phyloP scores from a whole-genome alignment of 2,797 vertebrate species.

The Amphiprion clarkii region DNA sequence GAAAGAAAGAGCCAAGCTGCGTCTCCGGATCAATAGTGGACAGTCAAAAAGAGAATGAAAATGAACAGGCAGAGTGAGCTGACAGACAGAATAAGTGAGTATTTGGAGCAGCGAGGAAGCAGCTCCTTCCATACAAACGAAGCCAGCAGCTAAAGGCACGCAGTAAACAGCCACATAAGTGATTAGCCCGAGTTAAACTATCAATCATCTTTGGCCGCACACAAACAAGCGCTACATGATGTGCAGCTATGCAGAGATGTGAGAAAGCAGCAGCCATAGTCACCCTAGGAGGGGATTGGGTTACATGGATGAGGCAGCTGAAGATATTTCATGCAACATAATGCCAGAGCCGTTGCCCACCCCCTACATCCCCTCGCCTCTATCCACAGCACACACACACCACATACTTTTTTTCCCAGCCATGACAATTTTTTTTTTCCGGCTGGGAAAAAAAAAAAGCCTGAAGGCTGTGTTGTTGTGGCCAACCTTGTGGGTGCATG shows the following conservation, averaged over 20 bases:
- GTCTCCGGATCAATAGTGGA: conserved; percentile 47
- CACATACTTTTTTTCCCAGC: conserved; percentile 61
- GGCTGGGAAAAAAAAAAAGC: conserved; percentile 37
- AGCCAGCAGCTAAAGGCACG: conserved; percentile 51
- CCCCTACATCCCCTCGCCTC: conserved; percentile 48
- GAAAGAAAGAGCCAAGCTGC: conserved; percentile 13
- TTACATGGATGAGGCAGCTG: conserved; percentile 84
- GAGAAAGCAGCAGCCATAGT: conserved; percentile 69
- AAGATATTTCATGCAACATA: conserved; percentile 84
- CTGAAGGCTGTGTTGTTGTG: conserved; percentile 80
- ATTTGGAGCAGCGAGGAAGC: conserved; percentile 38
- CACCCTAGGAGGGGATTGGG: conserved; percentile 75
- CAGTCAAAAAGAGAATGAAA: conserved; percentile 37
- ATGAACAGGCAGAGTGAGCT: conserved; percentile 47
- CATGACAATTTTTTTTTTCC: conserved; percentile 65
- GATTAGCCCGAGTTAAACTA: conserved; percentile 70
- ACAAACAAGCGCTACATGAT: conserved; percentile 53
- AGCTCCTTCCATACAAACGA: conserved; percentile 62
- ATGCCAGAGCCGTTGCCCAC: conserved; percentile 66
- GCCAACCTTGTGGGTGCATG: conserved; percentile 82
- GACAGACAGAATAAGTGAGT: conserved; percentile 66
- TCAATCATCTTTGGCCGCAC: conserved; percentile 68
- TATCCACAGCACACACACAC: conserved; percentile 70
- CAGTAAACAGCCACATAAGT: conserved; percentile 64
- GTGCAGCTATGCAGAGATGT: conserved; percentile 62